Conservation (phyloP, 2,888 invertebrate genomes). For the Tetragonisca angustula region DNA sequence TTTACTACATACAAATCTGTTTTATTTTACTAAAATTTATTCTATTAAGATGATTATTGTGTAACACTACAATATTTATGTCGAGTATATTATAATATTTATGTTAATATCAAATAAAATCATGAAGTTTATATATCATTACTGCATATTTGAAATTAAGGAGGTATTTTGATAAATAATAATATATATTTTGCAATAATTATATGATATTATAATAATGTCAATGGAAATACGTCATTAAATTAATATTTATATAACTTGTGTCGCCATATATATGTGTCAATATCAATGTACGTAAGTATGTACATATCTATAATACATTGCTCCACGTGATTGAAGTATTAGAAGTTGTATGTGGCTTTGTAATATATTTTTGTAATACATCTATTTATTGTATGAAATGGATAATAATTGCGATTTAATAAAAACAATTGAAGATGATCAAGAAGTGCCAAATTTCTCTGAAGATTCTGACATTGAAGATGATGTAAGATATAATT, state of each 20-base stretch:
- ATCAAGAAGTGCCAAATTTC: constrained; percentile 91
- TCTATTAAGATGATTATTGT: not conserved
- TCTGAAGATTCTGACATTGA: constrained; percentile 93
- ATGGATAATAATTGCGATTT: constrained; percentile 85
- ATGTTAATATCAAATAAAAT: not conserved
- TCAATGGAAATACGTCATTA: not conserved
- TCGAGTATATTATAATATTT: not conserved
- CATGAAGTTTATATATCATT: not conserved
- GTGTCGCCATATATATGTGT: not conserved
- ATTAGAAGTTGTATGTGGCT: not conserved
- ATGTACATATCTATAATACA: not conserved
- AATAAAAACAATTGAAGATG: constrained; percentile 93
- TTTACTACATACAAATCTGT: not conserved
- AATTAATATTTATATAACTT: not conserved
- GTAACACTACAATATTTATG: not conserved
- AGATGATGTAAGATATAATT: constrained; percentile 87
- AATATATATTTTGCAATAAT: not conserved
- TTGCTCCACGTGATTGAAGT: constrained; percentile 47
- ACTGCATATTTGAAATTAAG: not conserved
- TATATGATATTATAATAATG: not conserved
- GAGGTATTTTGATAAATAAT: not conserved
- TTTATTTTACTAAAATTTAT: not conserved
- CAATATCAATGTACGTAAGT: not conserved
- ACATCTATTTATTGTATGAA: constrained; percentile 29
- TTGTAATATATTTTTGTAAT: not conserved